Conservation (phyloP, 2,888 invertebrate species). For the Platycheirus rosarum region DNA sequence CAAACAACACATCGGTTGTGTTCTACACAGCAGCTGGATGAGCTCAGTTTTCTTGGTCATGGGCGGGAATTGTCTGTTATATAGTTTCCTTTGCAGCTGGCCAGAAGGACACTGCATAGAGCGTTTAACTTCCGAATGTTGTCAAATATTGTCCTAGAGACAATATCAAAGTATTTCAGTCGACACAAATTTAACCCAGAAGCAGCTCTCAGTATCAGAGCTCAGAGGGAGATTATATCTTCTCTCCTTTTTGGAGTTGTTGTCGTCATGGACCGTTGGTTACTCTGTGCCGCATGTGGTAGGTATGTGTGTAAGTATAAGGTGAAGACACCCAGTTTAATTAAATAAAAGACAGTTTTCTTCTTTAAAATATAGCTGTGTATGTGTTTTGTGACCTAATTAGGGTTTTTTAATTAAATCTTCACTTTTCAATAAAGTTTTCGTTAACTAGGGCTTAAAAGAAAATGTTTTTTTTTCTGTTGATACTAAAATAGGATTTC, state of each 20-base stretch:
- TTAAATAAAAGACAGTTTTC: slow-evolving; percentile 18
- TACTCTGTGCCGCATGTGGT: no score
- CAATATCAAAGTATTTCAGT: slow-evolving; percentile 60
- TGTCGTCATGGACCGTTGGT: slow-evolving; percentile 7
- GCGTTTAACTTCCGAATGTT: slow-evolving; percentile 59
- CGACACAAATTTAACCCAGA: slow-evolving; percentile 47
- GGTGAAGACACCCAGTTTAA: slow-evolving; percentile 15
- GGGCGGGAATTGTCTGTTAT: slow-evolving; percentile 28
- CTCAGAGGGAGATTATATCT: slow-evolving; percentile 12
- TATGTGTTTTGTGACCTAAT: slow-evolving; percentile 9
- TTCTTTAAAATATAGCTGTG: background rate
- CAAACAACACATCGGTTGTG: slow-evolving; percentile 50
- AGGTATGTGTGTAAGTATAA: background rate
- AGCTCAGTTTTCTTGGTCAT: slow-evolving; percentile 41
- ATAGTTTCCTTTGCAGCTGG: slow-evolving; percentile 17
- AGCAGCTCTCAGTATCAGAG: slow-evolving; percentile 21
- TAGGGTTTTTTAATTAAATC: slow-evolving; percentile 9
- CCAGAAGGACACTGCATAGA: slow-evolving; percentile 14
- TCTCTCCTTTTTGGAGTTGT: background rate
- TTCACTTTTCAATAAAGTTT: slow-evolving; percentile 12
- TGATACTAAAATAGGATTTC: no score
- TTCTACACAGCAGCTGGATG: slow-evolving; percentile 29
- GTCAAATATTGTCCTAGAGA: slow-evolving; percentile 55
- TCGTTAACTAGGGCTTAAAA: background rate
- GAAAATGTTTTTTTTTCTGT: background rate